Percentiles rank a stretch among this genome's conserved stretches.
Conservation (phyloP, 2,888 invertebrate species). For the Norana najaformis region DNA sequence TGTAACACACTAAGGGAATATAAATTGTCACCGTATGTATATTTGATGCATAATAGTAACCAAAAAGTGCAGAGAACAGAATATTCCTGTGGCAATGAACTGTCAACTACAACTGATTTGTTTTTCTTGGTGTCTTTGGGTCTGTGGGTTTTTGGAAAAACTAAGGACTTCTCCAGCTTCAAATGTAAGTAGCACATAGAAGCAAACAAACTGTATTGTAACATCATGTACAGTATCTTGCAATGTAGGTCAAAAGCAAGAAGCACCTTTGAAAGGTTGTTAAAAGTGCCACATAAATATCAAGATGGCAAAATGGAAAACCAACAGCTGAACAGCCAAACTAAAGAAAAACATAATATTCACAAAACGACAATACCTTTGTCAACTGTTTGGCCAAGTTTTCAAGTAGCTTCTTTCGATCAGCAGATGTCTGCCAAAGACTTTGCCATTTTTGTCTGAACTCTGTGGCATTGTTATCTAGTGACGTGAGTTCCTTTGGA, state of each 20-base stretch:
- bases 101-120: too few species aligned
- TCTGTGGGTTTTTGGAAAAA: too few species aligned
- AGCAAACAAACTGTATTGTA: too few species aligned
- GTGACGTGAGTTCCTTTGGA: background rate
- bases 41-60: too few species aligned
- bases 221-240: too few species aligned
- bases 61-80: too few species aligned
- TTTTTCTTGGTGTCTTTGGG: too few species aligned
- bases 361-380: slow-evolving; percentile 49
- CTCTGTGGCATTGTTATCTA: background rate
- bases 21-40: too few species aligned
- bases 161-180: too few species aligned
- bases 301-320: background rate
- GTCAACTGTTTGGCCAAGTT: slow-evolving; percentile 57
- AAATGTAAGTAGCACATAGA: too few species aligned
- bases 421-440: slow-evolving; percentile 61
- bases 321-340: background rate
- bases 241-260: background rate
- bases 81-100: too few species aligned
- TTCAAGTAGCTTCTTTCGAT: slow-evolving; percentile 59
- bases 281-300: background rate
- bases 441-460: slow-evolving; percentile 50
- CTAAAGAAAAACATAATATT: background rate
- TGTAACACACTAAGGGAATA: too few species aligned
- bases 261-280: background rate